Percentiles rank a stretch among this genome's conserved stretches.
Conservation (phyloP, 2,113 vertebrate genomes). For the Bos indicus region DNA sequence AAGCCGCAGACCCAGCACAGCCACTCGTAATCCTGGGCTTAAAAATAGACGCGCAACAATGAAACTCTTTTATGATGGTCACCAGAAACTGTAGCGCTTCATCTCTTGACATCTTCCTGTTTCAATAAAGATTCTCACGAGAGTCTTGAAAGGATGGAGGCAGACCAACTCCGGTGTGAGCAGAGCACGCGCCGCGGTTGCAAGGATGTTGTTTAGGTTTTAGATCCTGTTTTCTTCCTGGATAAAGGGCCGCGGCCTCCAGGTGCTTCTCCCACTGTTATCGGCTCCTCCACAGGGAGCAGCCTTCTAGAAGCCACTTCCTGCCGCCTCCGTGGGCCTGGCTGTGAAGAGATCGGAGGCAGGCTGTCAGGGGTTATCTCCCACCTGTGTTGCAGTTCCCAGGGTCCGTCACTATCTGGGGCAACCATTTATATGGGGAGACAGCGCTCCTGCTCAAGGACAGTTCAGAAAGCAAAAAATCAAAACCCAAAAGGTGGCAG, state of each 20-base stretch:
- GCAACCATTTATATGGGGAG: not conserved
- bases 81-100: not conserved
- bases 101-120: constrained; percentile 37
- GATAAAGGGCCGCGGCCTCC: constrained; percentile 72
- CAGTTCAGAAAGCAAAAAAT: not conserved
- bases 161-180: constrained; percentile 70
- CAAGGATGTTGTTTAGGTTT: constrained; percentile 85
- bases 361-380: constrained; percentile 58
- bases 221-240: constrained; percentile 87
- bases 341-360: not conserved
- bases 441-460: not conserved
- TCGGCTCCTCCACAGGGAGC: constrained; percentile 32
- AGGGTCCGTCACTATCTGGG: not conserved
- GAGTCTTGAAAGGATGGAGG: constrained; percentile 59
- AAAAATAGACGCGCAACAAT: constrained; percentile 34
- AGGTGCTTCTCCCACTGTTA: constrained; percentile 80
- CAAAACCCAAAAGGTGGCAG: not conserved
- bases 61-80: constrained; percentile 12
- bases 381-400: not conserved
- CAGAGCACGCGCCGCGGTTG: constrained; percentile 65
- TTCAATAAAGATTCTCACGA: constrained; percentile 52
- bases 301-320: constrained; percentile 62
- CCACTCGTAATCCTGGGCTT: not conserved
- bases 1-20: not conserved
- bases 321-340: constrained; percentile 57